Conservation (phyloP, 2,113 vertebrate genomes). For the Acrocephalus arundinaceus region DNA sequence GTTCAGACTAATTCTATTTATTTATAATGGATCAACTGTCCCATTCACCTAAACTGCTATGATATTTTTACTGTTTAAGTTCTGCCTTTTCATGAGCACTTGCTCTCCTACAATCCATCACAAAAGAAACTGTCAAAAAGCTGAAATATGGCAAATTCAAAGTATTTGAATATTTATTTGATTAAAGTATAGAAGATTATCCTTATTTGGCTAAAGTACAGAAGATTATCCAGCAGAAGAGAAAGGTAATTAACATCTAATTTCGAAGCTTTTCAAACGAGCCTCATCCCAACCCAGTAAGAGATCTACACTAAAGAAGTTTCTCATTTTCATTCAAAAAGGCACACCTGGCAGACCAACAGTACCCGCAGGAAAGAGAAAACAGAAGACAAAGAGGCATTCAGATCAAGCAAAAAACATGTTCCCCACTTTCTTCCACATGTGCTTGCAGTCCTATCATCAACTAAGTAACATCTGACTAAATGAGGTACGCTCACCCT, state of each 20-base stretch:
- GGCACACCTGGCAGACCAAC: conserved; percentile 66
- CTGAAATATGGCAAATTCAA: conserved; percentile 32
- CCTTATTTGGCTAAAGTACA: conserved; percentile 49
- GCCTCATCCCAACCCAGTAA: conserved; percentile 44
- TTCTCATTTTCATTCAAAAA: conserved; percentile 69
- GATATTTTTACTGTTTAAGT: background rate
- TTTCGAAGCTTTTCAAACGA: conserved; percentile 49
- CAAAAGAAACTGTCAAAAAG: conserved; percentile 27
- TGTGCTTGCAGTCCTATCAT: conserved; percentile 6
- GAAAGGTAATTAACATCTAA: conserved; percentile 69
- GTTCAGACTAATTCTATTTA: background rate
- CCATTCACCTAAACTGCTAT: background rate
- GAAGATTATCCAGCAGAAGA: conserved; percentile 62
- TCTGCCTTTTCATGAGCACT: conserved; percentile 17
- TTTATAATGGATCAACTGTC: background rate
- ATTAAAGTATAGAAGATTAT: conserved; percentile 61
- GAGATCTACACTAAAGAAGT: conserved; percentile 54
- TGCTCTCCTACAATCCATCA: conserved; percentile 23
- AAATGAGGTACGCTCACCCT: conserved; percentile 13
- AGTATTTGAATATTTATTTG: conserved; percentile 69
- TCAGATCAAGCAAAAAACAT: conserved; percentile 24
- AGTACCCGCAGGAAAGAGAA: background rate
- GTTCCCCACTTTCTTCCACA: background rate
- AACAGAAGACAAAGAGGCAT: conserved; percentile 29
- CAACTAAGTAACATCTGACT: conserved; percentile 27